phyloP scores from a whole-genome alignment of 1,140 invertebrate species.

The Leptinotarsa undecemlineata region DNA sequence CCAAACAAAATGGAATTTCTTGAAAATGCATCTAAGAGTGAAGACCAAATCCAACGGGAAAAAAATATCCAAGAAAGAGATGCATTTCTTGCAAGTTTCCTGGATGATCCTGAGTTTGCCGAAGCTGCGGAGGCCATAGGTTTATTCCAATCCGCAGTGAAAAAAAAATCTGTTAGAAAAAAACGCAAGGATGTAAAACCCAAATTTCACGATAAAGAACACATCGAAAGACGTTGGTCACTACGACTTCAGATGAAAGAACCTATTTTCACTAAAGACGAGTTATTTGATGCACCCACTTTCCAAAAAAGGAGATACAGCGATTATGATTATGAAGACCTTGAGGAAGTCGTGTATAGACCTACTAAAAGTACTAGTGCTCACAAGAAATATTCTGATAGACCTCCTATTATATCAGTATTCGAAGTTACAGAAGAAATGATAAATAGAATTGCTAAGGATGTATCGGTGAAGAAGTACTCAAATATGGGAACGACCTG shows the following conservation, averaged over 20 bases:
- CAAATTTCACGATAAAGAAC: constrained; percentile 25
- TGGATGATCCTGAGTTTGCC: constrained; percentile 30
- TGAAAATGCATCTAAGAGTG: constrained; percentile 5
- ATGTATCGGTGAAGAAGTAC: constrained; percentile 48
- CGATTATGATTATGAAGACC: constrained; percentile 15
- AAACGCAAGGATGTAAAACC: constrained; percentile 16
- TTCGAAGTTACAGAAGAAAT: constrained; percentile 54
- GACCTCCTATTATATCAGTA: constrained; percentile 31
- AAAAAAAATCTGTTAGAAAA: background rate
- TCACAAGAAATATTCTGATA: background rate
- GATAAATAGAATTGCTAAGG: constrained; percentile 51
- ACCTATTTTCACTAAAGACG: constrained; percentile 30
- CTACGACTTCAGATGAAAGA: constrained; percentile 34
- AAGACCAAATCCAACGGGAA: constrained; percentile 1
- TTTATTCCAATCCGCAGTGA: constrained; percentile 1
- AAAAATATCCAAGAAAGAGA: constrained; percentile 25
- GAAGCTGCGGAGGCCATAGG: constrained; percentile 18
- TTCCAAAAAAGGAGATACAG: constrained; percentile 19
- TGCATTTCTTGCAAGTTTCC: constrained; percentile 19
- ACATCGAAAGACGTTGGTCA: constrained; percentile 26
- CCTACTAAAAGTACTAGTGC: constrained; percentile 22
- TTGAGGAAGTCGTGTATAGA: constrained; percentile 31
- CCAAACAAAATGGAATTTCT: no score
- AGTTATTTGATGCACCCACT: constrained; percentile 33
- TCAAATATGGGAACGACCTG: constrained; percentile 52